Evolutionary conservation across 1,140 invertebrate species (phyloP).

Genomic region (Ganaspis sp.): DNA sequence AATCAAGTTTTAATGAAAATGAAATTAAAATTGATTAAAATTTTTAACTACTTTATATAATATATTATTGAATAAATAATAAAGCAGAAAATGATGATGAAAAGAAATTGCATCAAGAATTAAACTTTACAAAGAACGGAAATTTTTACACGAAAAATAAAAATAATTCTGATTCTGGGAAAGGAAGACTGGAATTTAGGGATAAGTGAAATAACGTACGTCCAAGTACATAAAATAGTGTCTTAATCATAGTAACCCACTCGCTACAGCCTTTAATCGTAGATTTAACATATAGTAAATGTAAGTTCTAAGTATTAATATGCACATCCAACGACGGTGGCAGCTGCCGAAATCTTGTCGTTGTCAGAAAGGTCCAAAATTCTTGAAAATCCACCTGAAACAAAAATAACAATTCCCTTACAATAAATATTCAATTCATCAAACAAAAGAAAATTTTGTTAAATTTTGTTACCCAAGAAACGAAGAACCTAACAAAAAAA

Average conservation of each 20-base stretch:
- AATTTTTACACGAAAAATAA: too few species aligned
- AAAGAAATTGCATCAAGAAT: too few species aligned
- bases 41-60: too few species aligned
- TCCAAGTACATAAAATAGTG: conserved; percentile 69
- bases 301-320: conserved; percentile 61
- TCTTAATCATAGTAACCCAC: conserved; percentile 71
- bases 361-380: neutral
- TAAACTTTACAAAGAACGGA: too few species aligned
- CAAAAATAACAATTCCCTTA: neutral
- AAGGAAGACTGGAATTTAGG: neutral
- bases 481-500: too few species aligned
- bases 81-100: too few species aligned
- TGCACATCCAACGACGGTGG: conserved; percentile 47
- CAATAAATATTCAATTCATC: neutral
- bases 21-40: too few species aligned
- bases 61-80: too few species aligned
- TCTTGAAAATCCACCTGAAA: neutral
- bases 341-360: neutral
- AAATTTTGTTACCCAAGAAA: too few species aligned
- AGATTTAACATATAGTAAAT: conserved; percentile 65
- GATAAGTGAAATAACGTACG: conserved; percentile 42
- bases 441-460: too few species aligned
- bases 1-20: too few species aligned
- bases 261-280: conserved; percentile 72
- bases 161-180: neutral